Evolutionary conservation across 2,797 vertebrate species (phyloP).

Genomic region (Pseudopleuronectes americanus): DNA sequence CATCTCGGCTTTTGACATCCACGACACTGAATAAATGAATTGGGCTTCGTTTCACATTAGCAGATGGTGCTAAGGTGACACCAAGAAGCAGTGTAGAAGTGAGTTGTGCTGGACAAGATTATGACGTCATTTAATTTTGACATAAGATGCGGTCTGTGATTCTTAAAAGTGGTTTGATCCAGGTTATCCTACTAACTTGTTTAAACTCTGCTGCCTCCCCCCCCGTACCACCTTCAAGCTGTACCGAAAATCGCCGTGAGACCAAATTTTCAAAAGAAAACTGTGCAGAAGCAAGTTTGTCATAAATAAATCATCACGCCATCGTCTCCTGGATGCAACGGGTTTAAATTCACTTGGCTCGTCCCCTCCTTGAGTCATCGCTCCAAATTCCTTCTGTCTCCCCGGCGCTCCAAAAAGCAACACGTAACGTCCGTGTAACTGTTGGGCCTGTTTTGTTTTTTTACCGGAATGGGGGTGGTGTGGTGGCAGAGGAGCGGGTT

Average conservation of each 20-base stretch:
- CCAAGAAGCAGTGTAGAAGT: constrained; percentile 17
- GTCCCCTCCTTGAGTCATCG: constrained; percentile 68
- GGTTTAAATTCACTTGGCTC: constrained; percentile 59
- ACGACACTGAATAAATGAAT: constrained; percentile 50
- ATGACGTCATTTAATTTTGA: constrained; percentile 23
- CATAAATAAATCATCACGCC: constrained; percentile 53
- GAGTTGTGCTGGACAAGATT: constrained; percentile 24
- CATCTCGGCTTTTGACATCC: constrained; percentile 15
- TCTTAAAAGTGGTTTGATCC: not conserved
- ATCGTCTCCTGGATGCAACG: constrained; percentile 40
- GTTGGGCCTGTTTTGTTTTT: constrained; percentile 58
- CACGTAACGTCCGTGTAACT: constrained; percentile 62
- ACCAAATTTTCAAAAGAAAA: constrained; percentile 31
- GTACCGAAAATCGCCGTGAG: constrained; percentile 16
- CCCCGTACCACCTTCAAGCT: constrained; percentile 23
- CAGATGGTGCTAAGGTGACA: constrained; percentile 50
- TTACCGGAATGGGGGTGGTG: constrained; percentile 63
- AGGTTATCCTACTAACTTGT: constrained; percentile 11
- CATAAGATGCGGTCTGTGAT: constrained; percentile 5
- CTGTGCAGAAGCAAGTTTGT: constrained; percentile 28
- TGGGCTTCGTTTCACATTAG: constrained; percentile 23
- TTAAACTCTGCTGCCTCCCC: constrained; percentile 1
- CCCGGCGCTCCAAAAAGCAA: constrained; percentile 66
- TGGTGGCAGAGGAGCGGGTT: constrained; percentile 58
- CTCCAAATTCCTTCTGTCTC: constrained; percentile 72